A percentile compares a stretch with the other conserved stretches of the same genome.
Evolutionary conservation across 2,113 vertebrate genomes (phyloP).

Genomic region (Rhizomys pruinosus): DNA sequence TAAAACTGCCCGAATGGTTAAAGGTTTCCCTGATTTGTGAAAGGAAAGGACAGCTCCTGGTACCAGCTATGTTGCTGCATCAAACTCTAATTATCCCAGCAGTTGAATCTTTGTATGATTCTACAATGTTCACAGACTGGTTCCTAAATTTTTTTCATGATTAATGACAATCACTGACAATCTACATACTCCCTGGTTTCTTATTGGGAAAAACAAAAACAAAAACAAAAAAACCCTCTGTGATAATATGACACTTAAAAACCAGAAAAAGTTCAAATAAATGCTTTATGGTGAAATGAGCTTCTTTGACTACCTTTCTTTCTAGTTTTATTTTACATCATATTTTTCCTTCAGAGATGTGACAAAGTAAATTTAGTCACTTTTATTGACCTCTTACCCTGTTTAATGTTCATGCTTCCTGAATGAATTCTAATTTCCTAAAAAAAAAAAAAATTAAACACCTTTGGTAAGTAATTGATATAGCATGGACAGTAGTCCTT

Average conservation of each 20-base stretch:
- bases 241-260: not conserved
- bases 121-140: not conserved
- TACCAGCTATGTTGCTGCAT: not conserved
- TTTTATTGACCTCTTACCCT: not conserved
- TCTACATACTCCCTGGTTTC: not conserved
- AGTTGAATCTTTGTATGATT: not conserved
- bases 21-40: not conserved
- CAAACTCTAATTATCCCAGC: not conserved
- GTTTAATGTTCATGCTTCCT: not conserved
- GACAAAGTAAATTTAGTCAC: not conserved
- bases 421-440: conserved; percentile 24
- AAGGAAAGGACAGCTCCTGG: conserved; percentile 2
- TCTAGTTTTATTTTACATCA: conserved; percentile 17
- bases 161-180: conserved; percentile 18
- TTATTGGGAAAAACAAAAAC: not conserved
- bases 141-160: not conserved
- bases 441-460: conserved; percentile 49
- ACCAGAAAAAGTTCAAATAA: not conserved
- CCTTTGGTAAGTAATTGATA: not conserved
- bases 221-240: not conserved
- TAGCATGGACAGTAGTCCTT: not conserved
- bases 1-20: conserved; percentile 19
- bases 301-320: conserved; percentile 20
- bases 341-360: conserved; percentile 1
- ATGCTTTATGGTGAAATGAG: conserved; percentile 1